phyloP scores from a whole-genome alignment of 2,888 invertebrate species.

The Homarus gammarus region DNA sequence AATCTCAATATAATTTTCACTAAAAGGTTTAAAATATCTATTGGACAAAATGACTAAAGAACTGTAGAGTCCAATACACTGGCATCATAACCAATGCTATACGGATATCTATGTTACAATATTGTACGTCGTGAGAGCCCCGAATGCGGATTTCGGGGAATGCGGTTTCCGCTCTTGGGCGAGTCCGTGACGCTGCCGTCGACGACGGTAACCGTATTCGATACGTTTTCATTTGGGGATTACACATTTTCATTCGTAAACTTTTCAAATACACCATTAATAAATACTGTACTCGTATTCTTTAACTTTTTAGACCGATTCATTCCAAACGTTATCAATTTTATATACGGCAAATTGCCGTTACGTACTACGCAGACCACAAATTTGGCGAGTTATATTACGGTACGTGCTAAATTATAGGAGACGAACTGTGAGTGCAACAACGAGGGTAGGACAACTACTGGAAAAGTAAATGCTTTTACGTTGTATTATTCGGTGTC shows the following conservation, averaged over 20 bases:
- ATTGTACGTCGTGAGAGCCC: slow-evolving; percentile 18
- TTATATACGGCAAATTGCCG: background rate
- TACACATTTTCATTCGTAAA: no score
- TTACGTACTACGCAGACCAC: background rate
- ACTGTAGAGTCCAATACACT: slow-evolving; percentile 9
- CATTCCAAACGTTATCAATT: background rate
- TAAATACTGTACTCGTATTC: no score
- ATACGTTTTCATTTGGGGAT: no score
- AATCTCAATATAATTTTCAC: slow-evolving; percentile 6
- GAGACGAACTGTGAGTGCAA: slow-evolving; percentile 2
- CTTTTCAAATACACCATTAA: no score
- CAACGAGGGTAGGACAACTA: background rate
- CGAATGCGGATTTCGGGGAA: background rate
- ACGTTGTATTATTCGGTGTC: slow-evolving; percentile 26
- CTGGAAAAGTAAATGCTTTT: slow-evolving; percentile 34
- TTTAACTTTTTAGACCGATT: no score
- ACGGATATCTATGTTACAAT: background rate
- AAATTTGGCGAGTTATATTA: slow-evolving; percentile 15
- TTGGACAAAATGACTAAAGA: slow-evolving; percentile 14
- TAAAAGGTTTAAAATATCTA: slow-evolving; percentile 12
- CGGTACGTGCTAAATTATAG: slow-evolving; percentile 17
- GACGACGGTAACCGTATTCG: no score
- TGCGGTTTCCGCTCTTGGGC: no score
- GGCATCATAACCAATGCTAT: background rate
- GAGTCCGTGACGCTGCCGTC: background rate